Percentiles rank a stretch among this genome's conserved stretches.
Evolutionary conservation across 2,113 vertebrate species (phyloP).

Genomic region (Albula goreensis): DNA sequence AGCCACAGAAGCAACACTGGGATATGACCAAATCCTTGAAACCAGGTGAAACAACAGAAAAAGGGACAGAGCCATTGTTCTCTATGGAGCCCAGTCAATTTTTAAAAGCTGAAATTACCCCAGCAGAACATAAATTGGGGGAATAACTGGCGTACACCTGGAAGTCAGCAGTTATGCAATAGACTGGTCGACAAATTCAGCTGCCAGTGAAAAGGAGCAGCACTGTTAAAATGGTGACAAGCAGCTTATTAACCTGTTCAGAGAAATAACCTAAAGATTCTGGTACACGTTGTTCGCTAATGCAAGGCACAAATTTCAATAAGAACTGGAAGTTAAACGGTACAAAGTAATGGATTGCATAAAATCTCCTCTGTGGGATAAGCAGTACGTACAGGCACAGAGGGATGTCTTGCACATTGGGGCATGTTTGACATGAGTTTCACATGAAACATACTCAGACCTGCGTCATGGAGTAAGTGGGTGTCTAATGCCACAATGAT

Average conservation of each 20-base stretch:
- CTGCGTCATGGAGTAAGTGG: not conserved
- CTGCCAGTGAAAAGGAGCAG: not conserved
- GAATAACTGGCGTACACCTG: constrained; percentile 22
- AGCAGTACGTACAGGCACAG: not conserved
- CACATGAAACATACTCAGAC: not conserved
- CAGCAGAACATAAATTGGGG: constrained; percentile 16
- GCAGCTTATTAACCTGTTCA: not conserved
- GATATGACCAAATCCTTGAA: constrained; percentile 8
- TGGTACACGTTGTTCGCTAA: not conserved
- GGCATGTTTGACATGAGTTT: too few relatives aligned
- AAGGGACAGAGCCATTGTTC: constrained; percentile 7
- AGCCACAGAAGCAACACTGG: not conserved
- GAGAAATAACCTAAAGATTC: not conserved
- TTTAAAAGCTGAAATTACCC: constrained; percentile 9
- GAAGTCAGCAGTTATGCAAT: constrained; percentile 13
- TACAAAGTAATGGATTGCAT: not conserved
- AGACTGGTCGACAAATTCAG: not conserved
- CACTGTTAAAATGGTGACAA: not conserved
- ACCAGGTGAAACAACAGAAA: constrained; percentile 25
- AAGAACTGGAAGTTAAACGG: not conserved
- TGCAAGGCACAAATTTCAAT: not conserved
- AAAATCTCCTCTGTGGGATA: not conserved
- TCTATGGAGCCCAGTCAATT: not conserved
- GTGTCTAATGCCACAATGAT: too few relatives aligned
- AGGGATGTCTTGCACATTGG: not conserved